Percentiles rank a stretch among this genome's conserved stretches.
Conservation (phyloP, 2,797 vertebrate genomes). For the Helostoma temminkii region DNA sequence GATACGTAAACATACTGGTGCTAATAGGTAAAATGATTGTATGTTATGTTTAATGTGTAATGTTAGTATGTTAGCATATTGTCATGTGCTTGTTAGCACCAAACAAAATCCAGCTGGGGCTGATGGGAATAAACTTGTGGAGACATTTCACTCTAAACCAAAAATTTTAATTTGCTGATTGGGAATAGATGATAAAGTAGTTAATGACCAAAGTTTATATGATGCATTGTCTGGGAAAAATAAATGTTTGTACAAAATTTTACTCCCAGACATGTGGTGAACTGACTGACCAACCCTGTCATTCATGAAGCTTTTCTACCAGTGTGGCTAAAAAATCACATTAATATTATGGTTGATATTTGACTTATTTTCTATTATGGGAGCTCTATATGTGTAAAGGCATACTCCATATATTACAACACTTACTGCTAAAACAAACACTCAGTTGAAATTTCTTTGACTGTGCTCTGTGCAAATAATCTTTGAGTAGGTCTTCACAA, state of each 20-base stretch:
- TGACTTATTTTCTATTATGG: background rate
- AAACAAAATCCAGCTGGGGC: no score
- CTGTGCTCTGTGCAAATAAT: background rate
- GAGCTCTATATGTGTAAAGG: background rate
- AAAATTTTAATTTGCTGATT: no score
- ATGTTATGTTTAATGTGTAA: no score
- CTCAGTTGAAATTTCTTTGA: no score
- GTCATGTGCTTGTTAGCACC: background rate
- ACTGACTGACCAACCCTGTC: background rate
- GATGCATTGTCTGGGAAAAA: no score
- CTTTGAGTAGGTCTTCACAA: background rate
- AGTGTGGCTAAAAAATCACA: background rate
- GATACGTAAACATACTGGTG: no score
- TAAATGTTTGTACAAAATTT: background rate
- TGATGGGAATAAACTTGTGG: no score
- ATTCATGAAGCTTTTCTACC: background rate
- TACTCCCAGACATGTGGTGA: background rate
- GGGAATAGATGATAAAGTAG: no score
- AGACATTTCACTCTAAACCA: no score
- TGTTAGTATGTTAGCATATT: no score
- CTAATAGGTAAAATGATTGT: no score
- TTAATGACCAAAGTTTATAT: no score
- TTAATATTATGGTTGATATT: background rate
- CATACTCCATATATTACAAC: background rate
- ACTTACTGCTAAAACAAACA: background rate